Percentiles rank a stretch among this genome's conserved stretches.
Conservation (phyloP, 2,797 vertebrate species). For the Fistularia tabacaria region DNA sequence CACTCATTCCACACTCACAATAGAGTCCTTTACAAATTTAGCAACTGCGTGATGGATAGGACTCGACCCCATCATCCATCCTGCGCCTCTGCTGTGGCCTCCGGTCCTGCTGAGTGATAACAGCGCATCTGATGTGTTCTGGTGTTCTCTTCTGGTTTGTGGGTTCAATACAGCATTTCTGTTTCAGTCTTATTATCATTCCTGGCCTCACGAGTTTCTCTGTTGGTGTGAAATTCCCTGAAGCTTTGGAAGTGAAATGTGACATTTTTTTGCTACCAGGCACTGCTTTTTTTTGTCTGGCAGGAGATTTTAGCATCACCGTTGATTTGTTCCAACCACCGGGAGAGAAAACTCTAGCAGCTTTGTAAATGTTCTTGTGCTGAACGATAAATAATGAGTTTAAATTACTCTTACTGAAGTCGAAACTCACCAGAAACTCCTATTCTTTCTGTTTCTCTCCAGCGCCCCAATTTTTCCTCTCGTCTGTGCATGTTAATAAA, state of each 20-base stretch:
- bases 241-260: constrained; percentile 51
- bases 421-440: neutral
- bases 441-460: neutral
- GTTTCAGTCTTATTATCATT: constrained; percentile 16
- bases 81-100: too few species aligned
- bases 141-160: too few species aligned
- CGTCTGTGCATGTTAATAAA: neutral
- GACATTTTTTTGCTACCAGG: constrained; percentile 59
- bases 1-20: neutral
- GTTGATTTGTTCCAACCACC: constrained; percentile 64
- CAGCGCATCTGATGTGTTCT: too few species aligned
- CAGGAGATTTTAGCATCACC: constrained; percentile 43
- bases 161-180: too few species aligned
- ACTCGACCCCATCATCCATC: neutral
- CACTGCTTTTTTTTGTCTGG: constrained; percentile 51
- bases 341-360: constrained; percentile 48
- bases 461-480: too few species aligned
- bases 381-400: constrained; percentile 22
- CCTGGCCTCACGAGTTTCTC: constrained; percentile 3
- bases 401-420: constrained; percentile 1
- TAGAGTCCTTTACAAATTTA: too few species aligned
- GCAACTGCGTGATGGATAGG: too few species aligned
- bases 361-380: constrained; percentile 27
- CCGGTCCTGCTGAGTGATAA: too few species aligned
- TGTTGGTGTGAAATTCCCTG: constrained; percentile 27